Evolutionary conservation across 2,888 invertebrate species (phyloP).

Genomic region (Nephrocerus scutellatus): DNA sequence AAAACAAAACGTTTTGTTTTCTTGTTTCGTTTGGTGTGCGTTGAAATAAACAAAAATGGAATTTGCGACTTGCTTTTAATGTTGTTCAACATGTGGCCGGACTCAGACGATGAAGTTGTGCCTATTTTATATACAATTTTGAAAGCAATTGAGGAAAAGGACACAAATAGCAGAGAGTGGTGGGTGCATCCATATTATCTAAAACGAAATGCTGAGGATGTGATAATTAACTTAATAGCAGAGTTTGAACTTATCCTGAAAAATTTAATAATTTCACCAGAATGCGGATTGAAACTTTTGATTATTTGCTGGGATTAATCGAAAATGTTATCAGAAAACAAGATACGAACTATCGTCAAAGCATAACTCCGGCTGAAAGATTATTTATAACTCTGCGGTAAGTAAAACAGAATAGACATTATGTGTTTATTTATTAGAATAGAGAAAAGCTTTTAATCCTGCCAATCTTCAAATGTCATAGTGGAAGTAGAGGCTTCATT

Average conservation of each 20-base stretch:
- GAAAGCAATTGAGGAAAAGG: background rate
- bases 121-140: background rate
- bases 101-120: background rate
- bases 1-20: no score
- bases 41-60: no score
- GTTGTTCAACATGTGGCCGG: constrained; percentile 56
- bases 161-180: background rate
- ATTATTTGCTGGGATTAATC: background rate
- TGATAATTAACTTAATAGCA: constrained; percentile 1
- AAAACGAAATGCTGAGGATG: background rate
- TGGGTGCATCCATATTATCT: background rate
- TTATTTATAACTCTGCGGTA: background rate
- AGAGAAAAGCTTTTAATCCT: background rate
- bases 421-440: background rate
- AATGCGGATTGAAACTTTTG: constrained; percentile 1
- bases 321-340: background rate
- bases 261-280: constrained; percentile 5
- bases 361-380: background rate
- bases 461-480: no score
- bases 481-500: constrained; percentile 4
- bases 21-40: no score
- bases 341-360: background rate
- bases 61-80: no score
- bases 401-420: background rate
- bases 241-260: constrained; percentile 3